Base-by-base conservation (phyloP, 35 echinoderm and acorn worm genomes). In the Acanthaster planci region DNA sequence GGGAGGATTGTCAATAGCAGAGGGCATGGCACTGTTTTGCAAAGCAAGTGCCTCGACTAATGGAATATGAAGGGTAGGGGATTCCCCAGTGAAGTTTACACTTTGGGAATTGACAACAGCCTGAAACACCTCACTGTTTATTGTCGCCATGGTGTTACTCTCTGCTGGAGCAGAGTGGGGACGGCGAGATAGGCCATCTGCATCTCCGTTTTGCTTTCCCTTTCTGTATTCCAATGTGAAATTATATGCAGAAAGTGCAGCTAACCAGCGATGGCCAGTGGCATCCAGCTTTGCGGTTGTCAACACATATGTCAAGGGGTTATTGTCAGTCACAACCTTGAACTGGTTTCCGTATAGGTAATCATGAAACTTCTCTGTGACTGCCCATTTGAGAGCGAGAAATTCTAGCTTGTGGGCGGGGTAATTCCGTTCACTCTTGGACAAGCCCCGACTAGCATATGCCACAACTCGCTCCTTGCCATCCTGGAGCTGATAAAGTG, bases 361-460 rank as follows among this genome's bases (percentile, higher is more conserved):
- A 15, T 84, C 80, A 2, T 84, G 17, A 38, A 89, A 89, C 39
- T 89, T 89, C 3, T 93, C 52, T 0, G 80, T n/a, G n/a, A n/a
- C n/a, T n/a, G n/a, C n/a, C n/a, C n/a, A n/a, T n/a, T n/a, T n/a
- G n/a, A n/a, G n/a, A n/a, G n/a, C n/a, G n/a, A n/a, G n/a, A n/a
- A n/a, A n/a, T n/a, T n/a, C n/a, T n/a, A n/a, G n/a, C n/a, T n/a
- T n/a, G n/a, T n/a, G n/a, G n/a, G n/a, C n/a, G n/a, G n/a, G n/a
- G n/a, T n/a, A n/a, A n/a, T n/a, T 89, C 6, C 84, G 68, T 29
- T 85, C 90, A 79, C 90, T 87, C 68, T 92, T 92, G 2, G 51
- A 34, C 7, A 89, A 22, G 76, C 31, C 51, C 14, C 59, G 53
- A 21, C 86, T 89, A 18, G 77, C 86, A 38, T 88, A 88, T 29